Evolutionary conservation across 2,888 invertebrate genomes (phyloP).

Genomic region (Cryptocephalus primarius): DNA sequence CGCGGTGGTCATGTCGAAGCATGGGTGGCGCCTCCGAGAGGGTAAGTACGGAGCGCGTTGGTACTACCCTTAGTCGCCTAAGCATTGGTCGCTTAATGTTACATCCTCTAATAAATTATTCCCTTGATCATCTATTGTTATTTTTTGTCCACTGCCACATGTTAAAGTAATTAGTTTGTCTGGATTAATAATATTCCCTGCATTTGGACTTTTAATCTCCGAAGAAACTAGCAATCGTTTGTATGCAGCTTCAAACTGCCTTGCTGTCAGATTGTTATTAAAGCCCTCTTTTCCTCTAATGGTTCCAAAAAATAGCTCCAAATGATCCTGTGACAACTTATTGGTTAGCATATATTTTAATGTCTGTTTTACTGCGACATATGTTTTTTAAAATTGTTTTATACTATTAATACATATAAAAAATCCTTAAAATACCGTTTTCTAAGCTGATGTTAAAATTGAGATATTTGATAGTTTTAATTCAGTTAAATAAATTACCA

Average conservation of each 20-base stretch:
- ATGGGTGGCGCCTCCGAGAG: too few species aligned
- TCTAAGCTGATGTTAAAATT: not conserved
- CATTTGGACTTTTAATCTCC: slow-evolving; percentile 6
- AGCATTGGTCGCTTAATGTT: too few species aligned
- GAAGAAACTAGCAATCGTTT: slow-evolving; percentile 11
- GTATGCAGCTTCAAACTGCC: slow-evolving; percentile 8
- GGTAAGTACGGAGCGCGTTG: too few species aligned
- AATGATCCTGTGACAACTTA: slow-evolving; percentile 10
- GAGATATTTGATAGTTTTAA: slow-evolving; percentile 2
- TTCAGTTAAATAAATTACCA: slow-evolving; percentile 9
- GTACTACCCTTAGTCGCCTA: too few species aligned
- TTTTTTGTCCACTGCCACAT: slow-evolving; percentile 1
- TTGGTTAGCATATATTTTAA: slow-evolving; percentile 7
- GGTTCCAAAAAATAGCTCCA: slow-evolving; percentile 9
- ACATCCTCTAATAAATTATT: too few species aligned
- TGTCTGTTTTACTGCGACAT: too few species aligned
- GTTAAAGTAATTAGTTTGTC: slow-evolving; percentile 6
- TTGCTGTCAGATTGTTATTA: slow-evolving; percentile 11
- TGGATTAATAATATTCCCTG: slow-evolving; percentile 6
- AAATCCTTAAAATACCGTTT: slow-evolving; percentile 5
- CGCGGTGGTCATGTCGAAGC: too few species aligned
- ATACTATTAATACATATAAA: slow-evolving; percentile 3
- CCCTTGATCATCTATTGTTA: not conserved
- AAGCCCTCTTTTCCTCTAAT: slow-evolving; percentile 9
- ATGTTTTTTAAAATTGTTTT: slow-evolving; percentile 2